A percentile compares a stretch with the other conserved stretches of the same genome.
Evolutionary conservation across 2,113 vertebrate genomes (phyloP).

Genomic region (Rhinolophus sinicus): DNA sequence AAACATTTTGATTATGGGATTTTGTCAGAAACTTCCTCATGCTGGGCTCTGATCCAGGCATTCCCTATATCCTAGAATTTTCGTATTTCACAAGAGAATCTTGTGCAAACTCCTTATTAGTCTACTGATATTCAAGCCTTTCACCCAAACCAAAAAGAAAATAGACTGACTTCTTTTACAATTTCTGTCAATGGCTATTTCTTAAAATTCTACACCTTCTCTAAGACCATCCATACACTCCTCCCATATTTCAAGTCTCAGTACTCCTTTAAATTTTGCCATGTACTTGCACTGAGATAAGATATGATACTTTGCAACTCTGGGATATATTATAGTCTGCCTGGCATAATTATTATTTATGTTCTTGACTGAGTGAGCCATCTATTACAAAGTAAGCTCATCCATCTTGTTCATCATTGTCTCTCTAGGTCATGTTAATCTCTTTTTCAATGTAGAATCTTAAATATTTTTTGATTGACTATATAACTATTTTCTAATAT

Average conservation of each 20-base stretch:
- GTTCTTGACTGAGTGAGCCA: neutral
- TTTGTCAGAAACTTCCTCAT: conserved; percentile 13
- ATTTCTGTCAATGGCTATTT: neutral
- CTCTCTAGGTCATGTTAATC: neutral
- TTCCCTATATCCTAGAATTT: neutral
- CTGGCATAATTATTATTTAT: neutral
- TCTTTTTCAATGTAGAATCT: neutral
- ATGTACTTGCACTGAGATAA: neutral
- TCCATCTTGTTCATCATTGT: neutral
- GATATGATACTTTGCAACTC: neutral
- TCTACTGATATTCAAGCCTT: neutral
- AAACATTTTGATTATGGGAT: neutral
- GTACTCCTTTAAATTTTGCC: neutral
- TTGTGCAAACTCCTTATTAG: neutral
- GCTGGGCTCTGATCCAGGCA: neutral
- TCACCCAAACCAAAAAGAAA: neutral
- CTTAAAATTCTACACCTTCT: neutral
- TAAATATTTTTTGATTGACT: neutral
- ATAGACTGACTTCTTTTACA: neutral
- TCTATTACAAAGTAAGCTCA: neutral
- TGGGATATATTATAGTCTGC: rapidly evolving
- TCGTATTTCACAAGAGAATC: neutral
- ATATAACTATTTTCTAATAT: neutral
- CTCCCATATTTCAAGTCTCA: neutral
- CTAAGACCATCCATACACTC: neutral